These are phyloP conservation scores for Saccostrea cuccullata DNA, from an alignment of 1,140 invertebrate genomes.

Conservation along the genomic window DNA sequence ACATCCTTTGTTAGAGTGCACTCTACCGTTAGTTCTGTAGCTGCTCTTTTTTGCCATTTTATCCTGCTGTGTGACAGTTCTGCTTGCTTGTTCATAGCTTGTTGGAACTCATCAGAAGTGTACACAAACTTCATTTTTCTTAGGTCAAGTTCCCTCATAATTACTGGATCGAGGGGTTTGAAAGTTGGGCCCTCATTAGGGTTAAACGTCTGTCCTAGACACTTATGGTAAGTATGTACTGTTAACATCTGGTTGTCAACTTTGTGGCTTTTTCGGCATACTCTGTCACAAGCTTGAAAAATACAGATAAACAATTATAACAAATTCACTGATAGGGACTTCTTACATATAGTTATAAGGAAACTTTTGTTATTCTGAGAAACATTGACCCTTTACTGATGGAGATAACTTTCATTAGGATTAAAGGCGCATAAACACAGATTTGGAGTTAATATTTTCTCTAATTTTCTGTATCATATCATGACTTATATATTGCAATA, in stretches of 20 bases:
- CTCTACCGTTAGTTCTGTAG: conserved; percentile 12
- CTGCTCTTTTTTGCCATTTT: conserved; percentile 42
- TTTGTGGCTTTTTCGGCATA: conserved; percentile 29
- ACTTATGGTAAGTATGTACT: conserved; percentile 42
- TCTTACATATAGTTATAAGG: too few relatives aligned
- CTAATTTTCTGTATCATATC: too few relatives aligned
- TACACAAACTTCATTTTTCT: conserved; percentile 42
- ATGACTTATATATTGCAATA: too few relatives aligned
- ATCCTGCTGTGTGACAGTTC: background rate
- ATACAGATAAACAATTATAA: too few relatives aligned
- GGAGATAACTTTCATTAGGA: too few relatives aligned
- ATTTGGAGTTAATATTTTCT: too few relatives aligned
- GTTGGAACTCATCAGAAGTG: conserved; percentile 33
- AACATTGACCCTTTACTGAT: too few relatives aligned
- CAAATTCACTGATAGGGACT: too few relatives aligned
- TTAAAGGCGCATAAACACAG: too few relatives aligned
- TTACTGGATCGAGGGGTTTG: conserved; percentile 21
- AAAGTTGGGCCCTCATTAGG: conserved; percentile 37
- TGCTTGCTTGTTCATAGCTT: conserved; percentile 18
- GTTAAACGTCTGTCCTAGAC: conserved; percentile 28
- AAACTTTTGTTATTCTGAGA: too few relatives aligned
- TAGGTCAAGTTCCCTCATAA: background rate
- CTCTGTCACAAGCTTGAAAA: background rate
- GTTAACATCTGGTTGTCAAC: conserved; percentile 35
- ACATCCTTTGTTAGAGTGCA: conserved; percentile 51